These are phyloP conservation scores for Crepidodera aurea DNA, from an alignment of 2,888 invertebrate genomes.

Conservation along the genomic window DNA sequence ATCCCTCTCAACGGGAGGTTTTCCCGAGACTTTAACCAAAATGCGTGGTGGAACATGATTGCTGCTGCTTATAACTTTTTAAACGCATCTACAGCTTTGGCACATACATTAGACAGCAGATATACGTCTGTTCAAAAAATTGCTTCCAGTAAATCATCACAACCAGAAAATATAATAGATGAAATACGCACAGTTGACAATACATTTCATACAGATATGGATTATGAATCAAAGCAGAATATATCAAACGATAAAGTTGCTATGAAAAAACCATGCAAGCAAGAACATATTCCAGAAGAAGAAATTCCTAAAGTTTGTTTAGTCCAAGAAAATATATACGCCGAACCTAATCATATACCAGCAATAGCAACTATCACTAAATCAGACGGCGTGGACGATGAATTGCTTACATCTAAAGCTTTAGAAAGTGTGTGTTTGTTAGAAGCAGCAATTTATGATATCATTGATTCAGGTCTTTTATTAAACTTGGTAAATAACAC, in stretches of 20 bases:
- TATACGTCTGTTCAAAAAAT: conserved; percentile 2
- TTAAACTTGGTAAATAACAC: too few relatives aligned
- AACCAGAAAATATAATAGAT: too few relatives aligned
- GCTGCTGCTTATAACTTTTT: conserved; percentile 28
- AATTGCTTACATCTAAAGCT: not conserved
- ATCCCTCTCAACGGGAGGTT: not conserved
- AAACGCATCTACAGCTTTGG: conserved; percentile 27
- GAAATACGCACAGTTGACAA: not conserved
- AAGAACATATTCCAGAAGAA: too few relatives aligned
- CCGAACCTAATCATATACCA: not conserved
- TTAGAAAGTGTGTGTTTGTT: conserved; percentile 1
- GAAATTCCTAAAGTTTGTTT: too few relatives aligned
- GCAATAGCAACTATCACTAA: not conserved
- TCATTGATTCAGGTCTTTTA: too few relatives aligned
- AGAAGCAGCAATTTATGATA: not conserved
- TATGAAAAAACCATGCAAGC: too few relatives aligned
- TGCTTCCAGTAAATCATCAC: not conserved
- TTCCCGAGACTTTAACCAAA: conserved; percentile 7
- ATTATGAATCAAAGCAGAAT: too few relatives aligned
- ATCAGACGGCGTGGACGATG: not conserved
- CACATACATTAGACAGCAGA: conserved; percentile 25
- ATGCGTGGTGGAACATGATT: conserved; percentile 34
- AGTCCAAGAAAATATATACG: not conserved
- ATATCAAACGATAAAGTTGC: too few relatives aligned
- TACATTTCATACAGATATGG: not conserved